phyloP scores from a whole-genome alignment of 2,113 vertebrate species.

The Mola mola region DNA sequence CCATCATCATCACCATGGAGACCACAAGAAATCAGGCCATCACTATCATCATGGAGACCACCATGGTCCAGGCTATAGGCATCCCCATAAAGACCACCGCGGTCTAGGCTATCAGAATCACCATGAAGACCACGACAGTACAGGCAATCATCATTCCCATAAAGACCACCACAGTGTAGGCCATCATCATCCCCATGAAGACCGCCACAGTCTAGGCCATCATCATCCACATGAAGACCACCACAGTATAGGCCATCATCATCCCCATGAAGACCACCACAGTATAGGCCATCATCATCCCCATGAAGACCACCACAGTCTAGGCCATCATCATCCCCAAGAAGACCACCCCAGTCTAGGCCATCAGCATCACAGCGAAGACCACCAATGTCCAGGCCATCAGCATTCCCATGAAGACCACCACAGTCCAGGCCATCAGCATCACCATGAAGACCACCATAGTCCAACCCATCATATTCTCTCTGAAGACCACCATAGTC shows the following conservation, averaged over 20 bases:
- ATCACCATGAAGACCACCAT: constrained; percentile 1
- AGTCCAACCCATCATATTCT: background rate
- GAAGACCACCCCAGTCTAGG: background rate
- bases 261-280: constrained; percentile 20
- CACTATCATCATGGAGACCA: constrained; percentile 16
- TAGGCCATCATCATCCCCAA: constrained; percentile 7
- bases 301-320: background rate
- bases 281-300: background rate
- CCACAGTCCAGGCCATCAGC: background rate
- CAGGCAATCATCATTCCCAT: constrained; percentile 19
- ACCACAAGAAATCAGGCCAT: constrained; percentile 1
- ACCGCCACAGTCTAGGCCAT: background rate
- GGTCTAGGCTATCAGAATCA: background rate
- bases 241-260: background rate
- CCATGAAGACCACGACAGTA: constrained; percentile 25
- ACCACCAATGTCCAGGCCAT: constrained; percentile 5
- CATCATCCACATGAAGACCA: constrained; percentile 13
- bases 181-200: background rate
- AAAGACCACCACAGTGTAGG: constrained; percentile 12
- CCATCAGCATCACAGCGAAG: constrained; percentile 11
- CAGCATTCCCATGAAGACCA: background rate
- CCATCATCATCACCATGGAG: constrained; percentile 11
- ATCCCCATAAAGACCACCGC: constrained; percentile 6
- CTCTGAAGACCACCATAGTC: constrained; percentile 1
- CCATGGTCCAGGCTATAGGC: background rate